Base-by-base conservation (phyloP, 2,888 invertebrate species). In the Andrena chrysosceles region DNA sequence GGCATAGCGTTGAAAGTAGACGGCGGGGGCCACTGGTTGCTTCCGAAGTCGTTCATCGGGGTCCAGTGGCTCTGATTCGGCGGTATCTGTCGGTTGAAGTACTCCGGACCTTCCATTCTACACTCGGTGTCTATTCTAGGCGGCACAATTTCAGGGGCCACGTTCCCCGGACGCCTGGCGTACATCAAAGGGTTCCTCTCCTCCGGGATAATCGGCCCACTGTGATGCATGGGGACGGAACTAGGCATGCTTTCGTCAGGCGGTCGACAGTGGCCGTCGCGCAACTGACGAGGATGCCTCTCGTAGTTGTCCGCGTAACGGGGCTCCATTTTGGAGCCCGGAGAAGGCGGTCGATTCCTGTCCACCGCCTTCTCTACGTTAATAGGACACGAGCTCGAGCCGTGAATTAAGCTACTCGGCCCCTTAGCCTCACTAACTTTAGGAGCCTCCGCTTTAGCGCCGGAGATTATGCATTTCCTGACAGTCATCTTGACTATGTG, bases 271-370 rank as follows among this genome's bases (percentile, higher is more conserved):
- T 74, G 75, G 10, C 29, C 8, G 2, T 85, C 88, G 10, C 81
- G 86, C 26, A 31, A 5, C 3, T 82, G 84, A 0, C 92, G 89
- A 2, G 91, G 90, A 82, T 91, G 90, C 20, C 91, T 86, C 56
- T 93, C 93, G n/a, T 92, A 92, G 71, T 92, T 93, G 56, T 93
- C 91, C 0, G 91, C 87, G 48, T 90, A 92, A 20, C 92, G 88
- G 3, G 89, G 89, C 26, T 91, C 91, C 0, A 59, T 10, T 10
- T 86, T 87, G 2, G 77, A 81, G 6, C 52, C 66, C 42, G 81
- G 76, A 1, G 82, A 83, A 29, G 74, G 7, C 29, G 72, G 83
- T 74, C 2, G 60, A 56, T 67, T 67, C 20, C 80, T 79, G 13
- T 85, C 84, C 0, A 42, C 0, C 33, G 20, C 0, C 31, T 77